Base-by-base conservation (phyloP, 2,888 invertebrate genomes). In the Trachelus iudaicus region DNA sequence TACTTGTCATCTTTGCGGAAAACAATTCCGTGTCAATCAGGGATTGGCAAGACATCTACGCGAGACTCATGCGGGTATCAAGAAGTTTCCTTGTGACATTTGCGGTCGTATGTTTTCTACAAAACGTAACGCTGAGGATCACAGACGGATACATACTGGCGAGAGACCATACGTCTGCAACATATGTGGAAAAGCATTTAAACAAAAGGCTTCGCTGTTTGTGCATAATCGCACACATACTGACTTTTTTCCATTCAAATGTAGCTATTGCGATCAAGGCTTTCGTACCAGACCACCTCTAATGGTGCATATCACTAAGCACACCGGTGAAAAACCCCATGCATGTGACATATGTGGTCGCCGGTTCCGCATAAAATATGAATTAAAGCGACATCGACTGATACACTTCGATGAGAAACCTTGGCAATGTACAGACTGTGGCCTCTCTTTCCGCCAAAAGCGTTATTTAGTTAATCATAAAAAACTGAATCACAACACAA, bases 1-100 rank as follows among this genome's bases (percentile, higher is more conserved):
- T 89, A 94, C 94, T 1, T 95, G 95, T 86, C 94, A 95, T 88
- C 87, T 94, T 33, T 95, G 95, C 88, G 95, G 95, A 3, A 94
- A 94, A 84, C 94, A 94, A 86, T 95, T 95, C 90, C 92, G 95
- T 34, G 93, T 94, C n/a, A 94, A 94, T 30, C 93, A 93, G 89
- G 95, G 94, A 0, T 90, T 95, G 35, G 93, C 93, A 73, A 92
- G 95, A 1, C 95, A 95, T 86, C 85, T 95, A 34, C 92, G 93
- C 34, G 94, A 94, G 84, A 95, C 95, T 3, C 95, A 95, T 90
- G 93, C 94, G 83, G 93, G 94, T 3, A 92, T 93, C 6, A 94
- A 94, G 81, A 93, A 94, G 30, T 93, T 93, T 87, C 88, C 93
- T 0, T 95, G 95, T 89, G 92, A 92, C 77, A 84, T 93, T 34